Conservation (phyloP, 1,140 invertebrate species). For the Conus ventricosus region DNA sequence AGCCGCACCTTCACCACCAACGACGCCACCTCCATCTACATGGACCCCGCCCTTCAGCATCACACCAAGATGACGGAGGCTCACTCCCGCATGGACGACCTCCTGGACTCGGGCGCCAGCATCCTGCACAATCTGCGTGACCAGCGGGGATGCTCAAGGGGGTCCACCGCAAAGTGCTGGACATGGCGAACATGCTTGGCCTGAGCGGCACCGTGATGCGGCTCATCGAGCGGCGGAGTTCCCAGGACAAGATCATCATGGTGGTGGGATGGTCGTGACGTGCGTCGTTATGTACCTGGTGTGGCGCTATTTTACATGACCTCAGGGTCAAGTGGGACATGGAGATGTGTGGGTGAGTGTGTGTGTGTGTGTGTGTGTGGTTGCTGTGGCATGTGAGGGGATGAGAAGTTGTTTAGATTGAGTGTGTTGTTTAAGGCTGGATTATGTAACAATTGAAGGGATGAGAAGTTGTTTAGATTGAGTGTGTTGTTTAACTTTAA, state of each 20-base stretch:
- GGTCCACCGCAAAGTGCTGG: slow-evolving; percentile 89
- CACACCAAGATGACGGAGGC: slow-evolving; percentile 82
- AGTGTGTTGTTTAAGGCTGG: no score
- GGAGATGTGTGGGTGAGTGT: neutral
- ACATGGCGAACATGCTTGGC: slow-evolving; percentile 93
- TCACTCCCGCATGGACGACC: slow-evolving; percentile 90
- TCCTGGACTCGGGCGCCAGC: slow-evolving; percentile 86
- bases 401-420: no score
- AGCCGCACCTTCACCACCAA: slow-evolving; percentile 88
- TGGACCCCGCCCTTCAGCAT: slow-evolving; percentile 91
- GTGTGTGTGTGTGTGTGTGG: neutral
- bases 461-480: no score
- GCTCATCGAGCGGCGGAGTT: slow-evolving; percentile 91
- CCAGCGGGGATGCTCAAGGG: slow-evolving; percentile 87
- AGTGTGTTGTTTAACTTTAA: no score
- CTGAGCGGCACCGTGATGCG: slow-evolving; percentile 97
- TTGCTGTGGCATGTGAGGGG: no score
- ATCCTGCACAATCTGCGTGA: slow-evolving; percentile 89
- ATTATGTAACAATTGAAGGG: no score
- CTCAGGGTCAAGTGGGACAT: no score
- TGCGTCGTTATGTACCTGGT: slow-evolving; percentile 88
- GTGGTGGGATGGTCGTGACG: slow-evolving; percentile 90
- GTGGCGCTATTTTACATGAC: slow-evolving; percentile 68
- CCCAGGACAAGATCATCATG: slow-evolving; percentile 93
- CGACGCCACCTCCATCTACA: slow-evolving; percentile 88